Conservation (phyloP, 2,888 invertebrate species). For the Ornithoptera alexandrae region DNA sequence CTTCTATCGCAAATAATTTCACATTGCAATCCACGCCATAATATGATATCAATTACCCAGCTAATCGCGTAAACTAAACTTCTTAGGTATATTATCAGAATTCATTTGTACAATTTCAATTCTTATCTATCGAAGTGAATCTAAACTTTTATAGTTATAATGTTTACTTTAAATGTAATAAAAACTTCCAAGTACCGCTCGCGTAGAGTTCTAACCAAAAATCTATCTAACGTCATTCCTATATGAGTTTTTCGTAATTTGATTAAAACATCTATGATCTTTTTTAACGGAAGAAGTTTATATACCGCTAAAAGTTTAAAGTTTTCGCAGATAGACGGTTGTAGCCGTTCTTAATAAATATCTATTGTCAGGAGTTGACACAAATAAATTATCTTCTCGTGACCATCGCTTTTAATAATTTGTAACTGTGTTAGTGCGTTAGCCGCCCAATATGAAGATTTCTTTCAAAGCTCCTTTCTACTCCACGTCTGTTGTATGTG, state of each 20-base stretch:
- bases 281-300: neutral
- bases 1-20: conserved; percentile 69
- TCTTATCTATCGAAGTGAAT: neutral
- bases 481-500: conserved; percentile 51
- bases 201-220: neutral
- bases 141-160: neutral
- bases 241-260: too few relatives aligned
- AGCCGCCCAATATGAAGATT: conserved; percentile 50
- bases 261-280: too few relatives aligned
- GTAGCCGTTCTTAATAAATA: neutral
- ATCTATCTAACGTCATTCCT: too few relatives aligned
- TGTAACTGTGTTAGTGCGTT: conserved; percentile 49
- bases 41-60: conserved; percentile 60
- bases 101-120: conserved; percentile 20
- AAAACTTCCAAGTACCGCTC: neutral
- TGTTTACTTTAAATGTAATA: neutral
- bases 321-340: neutral
- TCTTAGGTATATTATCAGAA: conserved; percentile 22
- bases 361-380: conserved; percentile 1
- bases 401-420: conserved; percentile 41
- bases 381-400: conserved; percentile 25
- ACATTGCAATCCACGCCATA: conserved; percentile 61
- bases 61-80: conserved; percentile 55
- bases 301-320: neutral
- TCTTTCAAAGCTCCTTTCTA: conserved; percentile 58